Evolutionary conservation across 2,888 invertebrate species (phyloP), one percentile per base, ranked within the genome.

Genomic region (Apoderus coryli): DNA sequence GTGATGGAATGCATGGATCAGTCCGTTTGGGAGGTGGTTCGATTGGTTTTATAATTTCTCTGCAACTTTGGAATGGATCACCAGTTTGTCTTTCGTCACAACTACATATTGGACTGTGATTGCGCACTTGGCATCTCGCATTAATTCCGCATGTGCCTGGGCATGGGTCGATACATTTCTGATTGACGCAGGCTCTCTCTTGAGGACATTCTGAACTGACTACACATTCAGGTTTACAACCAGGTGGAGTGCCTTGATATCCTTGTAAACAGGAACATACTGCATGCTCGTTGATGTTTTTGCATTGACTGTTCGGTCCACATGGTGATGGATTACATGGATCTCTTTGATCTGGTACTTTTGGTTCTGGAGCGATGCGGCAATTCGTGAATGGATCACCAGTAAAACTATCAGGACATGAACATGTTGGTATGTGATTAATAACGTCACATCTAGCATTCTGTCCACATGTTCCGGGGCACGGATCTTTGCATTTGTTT

Each of bases 51-150:
- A n/a, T n/a, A 45, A 72, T 59, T 42, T 72, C 69, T 37, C 70
- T 64, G 49, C 80, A 80, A 42, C 75, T 71, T 50, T 72, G 72
- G 58, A 82, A 80, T 29, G 82, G 81, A 69, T 82, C 81, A 22
- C 84, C 84, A 13, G 74, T 66, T 43, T 62, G 64, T n/a, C 64
- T 63, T 44, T 60, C 59, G 7, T 56, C 54, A 44, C 71, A 71
- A 33, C 59, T 61, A 42, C 69, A 70, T 28, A 63, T 57, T 6
- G 66, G 65, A 35, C 59, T 59, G 43, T 68, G 70, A 40, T 65
- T 63, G 27, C 61, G 56, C 9, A 67, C 66, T 46, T 60, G 61
- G 40, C 69, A 69, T 23, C 63, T 49, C 2, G 69, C 67, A 29
- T 56, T 53, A 15, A 58, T 48, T 24, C 68, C 68, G 47, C 68